Percentiles rank a stretch among this genome's conserved stretches.
phyloP scores from a whole-genome alignment of 1,140 invertebrate genomes.

The Cydia strobilella region DNA sequence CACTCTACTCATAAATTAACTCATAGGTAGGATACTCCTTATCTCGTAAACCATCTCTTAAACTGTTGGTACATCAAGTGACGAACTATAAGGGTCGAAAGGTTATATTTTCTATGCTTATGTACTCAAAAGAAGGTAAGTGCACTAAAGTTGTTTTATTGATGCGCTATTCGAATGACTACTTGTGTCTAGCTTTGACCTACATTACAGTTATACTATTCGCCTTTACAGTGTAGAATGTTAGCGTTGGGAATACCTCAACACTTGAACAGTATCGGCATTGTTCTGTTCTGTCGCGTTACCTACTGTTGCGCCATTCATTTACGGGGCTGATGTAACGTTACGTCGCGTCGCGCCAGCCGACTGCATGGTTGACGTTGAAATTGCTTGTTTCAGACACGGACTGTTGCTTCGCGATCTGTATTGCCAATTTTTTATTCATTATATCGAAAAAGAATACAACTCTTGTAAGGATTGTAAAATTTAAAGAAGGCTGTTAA shows the following conservation, averaged over 20 bases:
- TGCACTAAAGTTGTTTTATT: no score
- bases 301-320: constrained; percentile 17
- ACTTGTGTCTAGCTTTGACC: neutral
- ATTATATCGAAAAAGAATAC: neutral
- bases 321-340: constrained; percentile 1
- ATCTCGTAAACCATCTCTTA: neutral
- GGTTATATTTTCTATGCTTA: no score
- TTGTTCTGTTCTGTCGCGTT: constrained; percentile 4
- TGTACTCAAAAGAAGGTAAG: no score
- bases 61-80: no score
- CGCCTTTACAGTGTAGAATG: neutral
- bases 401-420: neutral
- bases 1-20: neutral
- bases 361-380: constrained; percentile 11
- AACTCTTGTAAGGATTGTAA: no score
- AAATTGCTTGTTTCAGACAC: constrained; percentile 15
- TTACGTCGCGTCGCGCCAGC: neutral
- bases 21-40: neutral
- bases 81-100: no score
- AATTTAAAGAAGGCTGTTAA: no score
- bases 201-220: neutral
- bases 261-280: neutral
- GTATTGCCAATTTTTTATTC: neutral
- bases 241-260: neutral
- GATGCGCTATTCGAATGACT: neutral